Conservation (phyloP, 2,797 vertebrate genomes). For the Girardinus metallicus region DNA sequence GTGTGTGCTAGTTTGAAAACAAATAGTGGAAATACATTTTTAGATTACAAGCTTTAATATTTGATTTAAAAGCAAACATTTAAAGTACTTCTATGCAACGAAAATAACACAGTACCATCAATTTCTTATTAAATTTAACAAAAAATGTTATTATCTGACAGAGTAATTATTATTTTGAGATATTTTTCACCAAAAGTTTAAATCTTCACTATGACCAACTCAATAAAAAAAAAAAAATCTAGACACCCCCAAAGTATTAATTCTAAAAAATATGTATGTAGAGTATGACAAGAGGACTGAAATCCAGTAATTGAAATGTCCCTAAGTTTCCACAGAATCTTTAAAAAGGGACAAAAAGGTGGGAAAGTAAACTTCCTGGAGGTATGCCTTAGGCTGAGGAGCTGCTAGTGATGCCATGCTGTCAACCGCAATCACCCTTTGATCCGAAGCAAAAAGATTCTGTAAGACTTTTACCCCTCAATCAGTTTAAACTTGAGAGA, state of each 20-base stretch:
- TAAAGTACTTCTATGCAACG: neutral
- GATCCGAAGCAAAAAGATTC: constrained; percentile 36
- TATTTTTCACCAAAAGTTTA: neutral
- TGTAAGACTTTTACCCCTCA: constrained; percentile 16
- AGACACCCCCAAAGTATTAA: neutral
- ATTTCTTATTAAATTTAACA: constrained; percentile 7
- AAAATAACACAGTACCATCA: neutral
- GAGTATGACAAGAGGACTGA: constrained; percentile 13
- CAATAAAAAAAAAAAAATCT: neutral
- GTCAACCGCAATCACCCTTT: constrained; percentile 42
- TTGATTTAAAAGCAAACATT: neutral
- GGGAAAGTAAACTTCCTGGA: constrained; percentile 35
- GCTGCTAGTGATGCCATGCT: constrained; percentile 28
- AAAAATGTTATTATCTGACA: neutral
- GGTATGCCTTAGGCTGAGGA: constrained; percentile 33
- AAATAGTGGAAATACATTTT: constrained; percentile 19
- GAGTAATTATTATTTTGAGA: neutral
- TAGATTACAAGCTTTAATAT: constrained; percentile 2
- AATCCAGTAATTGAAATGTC: constrained; percentile 16
- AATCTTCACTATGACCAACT: neutral
- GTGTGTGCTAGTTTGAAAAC: constrained; percentile 10
- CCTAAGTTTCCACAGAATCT: constrained; percentile 33
- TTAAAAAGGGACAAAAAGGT: constrained; percentile 19
- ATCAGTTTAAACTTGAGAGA: constrained; percentile 26
- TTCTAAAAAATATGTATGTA: constrained; percentile 6